A percentile compares a stretch with the other conserved stretches of the same genome.
These are phyloP conservation scores for Urocyon cinereoargenteus DNA, from an alignment of 2,797 vertebrate species.

Conservation along the genomic window DNA sequence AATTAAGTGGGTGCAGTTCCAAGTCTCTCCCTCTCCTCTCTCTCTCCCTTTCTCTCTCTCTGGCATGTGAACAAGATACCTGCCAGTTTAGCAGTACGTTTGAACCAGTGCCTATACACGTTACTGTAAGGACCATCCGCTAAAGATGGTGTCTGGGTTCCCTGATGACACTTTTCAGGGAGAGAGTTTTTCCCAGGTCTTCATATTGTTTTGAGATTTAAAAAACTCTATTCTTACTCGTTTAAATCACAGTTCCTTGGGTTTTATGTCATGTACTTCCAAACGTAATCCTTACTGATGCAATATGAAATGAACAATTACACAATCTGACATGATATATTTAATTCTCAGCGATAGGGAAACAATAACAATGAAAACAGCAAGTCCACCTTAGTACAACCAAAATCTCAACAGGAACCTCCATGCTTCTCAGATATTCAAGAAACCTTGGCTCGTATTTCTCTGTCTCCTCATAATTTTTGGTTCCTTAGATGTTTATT, in stretches of 20 bases:
- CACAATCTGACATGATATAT: neutral
- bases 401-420: neutral
- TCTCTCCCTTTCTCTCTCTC: neutral
- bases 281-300: neutral
- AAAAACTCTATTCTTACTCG: neutral
- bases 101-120: neutral
- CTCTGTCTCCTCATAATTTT: neutral
- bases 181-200: neutral
- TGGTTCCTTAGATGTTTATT: neutral
- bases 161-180: neutral
- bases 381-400: neutral
- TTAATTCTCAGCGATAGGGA: neutral
- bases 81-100: neutral
- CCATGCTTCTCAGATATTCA: neutral
- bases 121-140: neutral
- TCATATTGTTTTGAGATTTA: neutral
- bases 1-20: neutral
- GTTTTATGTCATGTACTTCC: conserved; percentile 2
- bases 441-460: neutral
- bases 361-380: neutral
- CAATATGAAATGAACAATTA: neutral
- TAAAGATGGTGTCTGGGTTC: neutral
- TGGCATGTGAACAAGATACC: no score
- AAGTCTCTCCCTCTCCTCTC: neutral
- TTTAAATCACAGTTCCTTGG: neutral